These are phyloP conservation scores for Aphaenogaster ashmeadi DNA, from an alignment of 1,140 invertebrate genomes.

Conservation along the genomic window DNA sequence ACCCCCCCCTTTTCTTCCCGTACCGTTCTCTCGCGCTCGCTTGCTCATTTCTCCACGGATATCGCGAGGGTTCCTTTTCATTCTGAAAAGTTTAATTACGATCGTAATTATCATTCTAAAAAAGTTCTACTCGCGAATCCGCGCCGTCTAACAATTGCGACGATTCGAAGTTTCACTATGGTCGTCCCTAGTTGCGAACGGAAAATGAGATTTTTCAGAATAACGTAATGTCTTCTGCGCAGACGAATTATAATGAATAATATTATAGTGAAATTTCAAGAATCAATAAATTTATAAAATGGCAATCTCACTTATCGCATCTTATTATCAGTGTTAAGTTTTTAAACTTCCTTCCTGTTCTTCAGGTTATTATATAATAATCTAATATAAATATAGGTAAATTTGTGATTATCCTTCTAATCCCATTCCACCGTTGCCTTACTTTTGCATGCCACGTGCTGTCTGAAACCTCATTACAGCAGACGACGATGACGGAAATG, in stretches of 20 bases:
- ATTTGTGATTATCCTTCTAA: neutral
- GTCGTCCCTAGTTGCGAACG: slow-evolving; percentile 40
- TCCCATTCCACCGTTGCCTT: neutral
- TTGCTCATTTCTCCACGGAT: slow-evolving; percentile 74
- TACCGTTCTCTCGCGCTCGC: slow-evolving; percentile 52
- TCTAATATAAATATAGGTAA: slow-evolving; percentile 16
- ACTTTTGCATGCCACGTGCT: slow-evolving; percentile 22
- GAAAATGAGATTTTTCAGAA: slow-evolving; percentile 18
- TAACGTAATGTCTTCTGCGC: neutral
- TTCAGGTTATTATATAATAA: slow-evolving; percentile 3
- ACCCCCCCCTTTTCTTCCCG: slow-evolving; percentile 46
- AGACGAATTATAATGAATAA: neutral
- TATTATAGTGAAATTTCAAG: neutral
- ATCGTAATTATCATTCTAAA: slow-evolving; percentile 83
- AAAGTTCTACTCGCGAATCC: slow-evolving; percentile 78
- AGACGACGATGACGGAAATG: slow-evolving; percentile 30
- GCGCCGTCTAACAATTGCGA: slow-evolving; percentile 78
- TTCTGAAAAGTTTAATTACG: slow-evolving; percentile 85
- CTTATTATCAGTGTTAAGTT: neutral
- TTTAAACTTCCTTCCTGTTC: neutral
- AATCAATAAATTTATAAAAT: neutral
- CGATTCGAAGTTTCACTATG: slow-evolving; percentile 60
- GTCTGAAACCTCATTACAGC: slow-evolving; percentile 66
- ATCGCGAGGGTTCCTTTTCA: slow-evolving; percentile 75
- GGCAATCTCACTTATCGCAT: neutral